Evolutionary conservation across 1,140 invertebrate species (phyloP).

Genomic region (Coenobita brevimanus): DNA sequence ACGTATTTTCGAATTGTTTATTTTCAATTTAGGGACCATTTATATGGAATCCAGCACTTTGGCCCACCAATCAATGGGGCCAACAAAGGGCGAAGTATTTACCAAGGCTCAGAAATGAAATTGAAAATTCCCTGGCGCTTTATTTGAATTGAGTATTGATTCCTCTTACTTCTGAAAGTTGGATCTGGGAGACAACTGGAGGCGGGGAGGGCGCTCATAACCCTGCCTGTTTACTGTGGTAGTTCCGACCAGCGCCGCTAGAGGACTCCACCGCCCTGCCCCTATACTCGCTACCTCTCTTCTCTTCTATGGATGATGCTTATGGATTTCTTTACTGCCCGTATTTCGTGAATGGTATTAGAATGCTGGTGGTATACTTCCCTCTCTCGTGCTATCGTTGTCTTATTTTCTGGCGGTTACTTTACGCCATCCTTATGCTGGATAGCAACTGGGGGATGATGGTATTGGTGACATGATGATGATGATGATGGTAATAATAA

Average conservation of each 20-base stretch:
- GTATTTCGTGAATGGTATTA: too few relatives aligned
- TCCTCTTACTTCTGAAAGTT: conserved; percentile 62
- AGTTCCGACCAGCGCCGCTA: too few relatives aligned
- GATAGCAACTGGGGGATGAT: too few relatives aligned
- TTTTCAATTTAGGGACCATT: conserved; percentile 68
- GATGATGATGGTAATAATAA: too few relatives aligned
- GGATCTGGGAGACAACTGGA: conserved; percentile 56
- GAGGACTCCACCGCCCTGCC: not conserved
- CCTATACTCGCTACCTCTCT: too few relatives aligned
- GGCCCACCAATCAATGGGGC: conserved; percentile 59
- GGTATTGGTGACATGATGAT: too few relatives aligned
- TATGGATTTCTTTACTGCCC: too few relatives aligned
- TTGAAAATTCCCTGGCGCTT: conserved; percentile 66
- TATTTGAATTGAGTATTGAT: conserved; percentile 69
- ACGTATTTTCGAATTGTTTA: conserved; percentile 66
- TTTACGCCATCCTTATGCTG: too few relatives aligned
- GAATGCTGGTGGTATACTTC: too few relatives aligned
- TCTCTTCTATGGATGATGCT: too few relatives aligned
- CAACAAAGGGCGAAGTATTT: conserved; percentile 64
- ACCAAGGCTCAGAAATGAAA: conserved; percentile 69
- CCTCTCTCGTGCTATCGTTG: too few relatives aligned
- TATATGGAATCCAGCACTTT: conserved; percentile 66
- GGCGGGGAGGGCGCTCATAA: not conserved
- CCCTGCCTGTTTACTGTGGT: conserved; percentile 18
- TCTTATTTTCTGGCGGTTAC: too few relatives aligned